Percentiles rank a stretch among this genome's conserved stretches.
phyloP scores from a whole-genome alignment of 2,797 vertebrate species.

The Poeciliopsis presidionis region DNA sequence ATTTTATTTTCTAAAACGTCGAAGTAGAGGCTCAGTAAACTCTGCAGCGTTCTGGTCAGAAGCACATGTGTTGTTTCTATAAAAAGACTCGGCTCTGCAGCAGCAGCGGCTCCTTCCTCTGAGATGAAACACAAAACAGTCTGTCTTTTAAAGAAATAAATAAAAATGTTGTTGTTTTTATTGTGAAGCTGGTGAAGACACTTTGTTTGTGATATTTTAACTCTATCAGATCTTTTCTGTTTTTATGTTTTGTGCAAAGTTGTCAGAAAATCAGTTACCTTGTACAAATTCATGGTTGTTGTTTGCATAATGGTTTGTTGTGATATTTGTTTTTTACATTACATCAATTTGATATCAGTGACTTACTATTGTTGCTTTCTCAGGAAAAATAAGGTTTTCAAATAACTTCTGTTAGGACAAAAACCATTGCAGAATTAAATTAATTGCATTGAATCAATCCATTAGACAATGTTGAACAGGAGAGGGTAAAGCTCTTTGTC shows the following conservation, averaged over 20 bases:
- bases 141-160: neutral
- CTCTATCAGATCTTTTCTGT: neutral
- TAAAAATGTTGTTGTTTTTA: neutral
- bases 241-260: neutral
- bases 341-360: too few species aligned
- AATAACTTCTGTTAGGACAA: too few species aligned
- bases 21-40: constrained; percentile 20
- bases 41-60: constrained; percentile 31
- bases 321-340: too few species aligned
- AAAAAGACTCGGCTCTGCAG: constrained; percentile 66
- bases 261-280: neutral
- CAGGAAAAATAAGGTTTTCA: too few species aligned
- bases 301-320: too few species aligned
- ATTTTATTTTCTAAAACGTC: constrained; percentile 6
- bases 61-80: constrained; percentile 70
- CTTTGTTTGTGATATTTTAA: neutral
- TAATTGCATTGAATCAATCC: too few species aligned
- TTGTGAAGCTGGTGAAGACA: neutral
- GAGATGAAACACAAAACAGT: neutral
- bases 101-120: constrained; percentile 18
- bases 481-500: too few species aligned
- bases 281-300: too few species aligned
- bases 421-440: too few species aligned
- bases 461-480: too few species aligned
- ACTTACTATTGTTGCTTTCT: too few species aligned